phyloP scores from a whole-genome alignment of 2,113 vertebrate species.

The Burhinus bistriatus region DNA sequence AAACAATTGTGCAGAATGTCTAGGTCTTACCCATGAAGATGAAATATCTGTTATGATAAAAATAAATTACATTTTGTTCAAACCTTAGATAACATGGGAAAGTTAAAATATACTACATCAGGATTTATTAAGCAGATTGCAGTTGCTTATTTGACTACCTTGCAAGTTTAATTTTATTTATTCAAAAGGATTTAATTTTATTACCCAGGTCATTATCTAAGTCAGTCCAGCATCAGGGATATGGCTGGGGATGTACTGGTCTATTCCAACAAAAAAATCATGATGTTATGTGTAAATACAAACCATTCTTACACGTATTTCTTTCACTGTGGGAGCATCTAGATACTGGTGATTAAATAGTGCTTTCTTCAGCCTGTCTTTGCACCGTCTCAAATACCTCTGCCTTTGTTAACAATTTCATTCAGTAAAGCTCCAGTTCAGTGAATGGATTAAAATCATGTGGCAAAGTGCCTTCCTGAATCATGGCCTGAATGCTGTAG shows the following conservation, averaged over 20 bases:
- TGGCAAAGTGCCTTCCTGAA: conserved; percentile 14
- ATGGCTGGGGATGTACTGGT: background rate
- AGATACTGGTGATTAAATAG: background rate
- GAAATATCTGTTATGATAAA: background rate
- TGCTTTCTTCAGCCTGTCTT: background rate
- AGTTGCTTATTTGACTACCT: background rate
- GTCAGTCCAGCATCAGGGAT: background rate
- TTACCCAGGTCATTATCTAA: background rate
- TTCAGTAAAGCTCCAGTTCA: background rate
- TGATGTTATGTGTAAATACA: background rate
- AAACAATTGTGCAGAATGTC: background rate
- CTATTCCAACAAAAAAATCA: background rate
- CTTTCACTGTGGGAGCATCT: background rate
- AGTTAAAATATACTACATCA: background rate
- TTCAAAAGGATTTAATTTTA: background rate
- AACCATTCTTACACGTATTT: background rate
- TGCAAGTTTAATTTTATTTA: background rate
- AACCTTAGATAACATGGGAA: background rate
- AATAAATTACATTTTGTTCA: background rate
- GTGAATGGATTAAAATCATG: conserved; percentile 29
- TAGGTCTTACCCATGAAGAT: background rate
- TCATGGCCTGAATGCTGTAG: background rate
- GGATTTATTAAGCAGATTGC: background rate
- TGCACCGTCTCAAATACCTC: background rate
- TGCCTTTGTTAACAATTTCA: conserved; percentile 14